Percentiles rank a stretch among this genome's conserved stretches.
These are phyloP conservation scores for Oncopeltus fasciatus DNA, from an alignment of 1,140 invertebrate genomes.

Conservation along the genomic window DNA sequence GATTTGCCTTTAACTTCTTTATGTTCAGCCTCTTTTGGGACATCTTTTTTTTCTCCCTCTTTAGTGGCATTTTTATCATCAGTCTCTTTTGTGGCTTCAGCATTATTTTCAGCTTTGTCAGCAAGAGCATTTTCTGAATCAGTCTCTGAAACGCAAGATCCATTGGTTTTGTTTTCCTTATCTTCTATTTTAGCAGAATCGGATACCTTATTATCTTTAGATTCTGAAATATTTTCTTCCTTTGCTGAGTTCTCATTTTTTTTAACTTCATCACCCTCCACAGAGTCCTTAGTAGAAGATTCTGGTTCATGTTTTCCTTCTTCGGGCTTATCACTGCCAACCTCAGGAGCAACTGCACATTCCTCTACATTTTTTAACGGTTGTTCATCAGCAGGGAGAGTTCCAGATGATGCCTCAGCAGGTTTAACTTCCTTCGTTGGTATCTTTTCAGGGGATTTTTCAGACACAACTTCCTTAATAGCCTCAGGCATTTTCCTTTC, in stretches of 20 bases:
- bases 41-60: background rate
- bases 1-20: background rate
- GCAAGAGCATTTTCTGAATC: no score
- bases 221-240: background rate
- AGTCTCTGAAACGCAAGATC: no score
- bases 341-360: background rate
- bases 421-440: background rate
- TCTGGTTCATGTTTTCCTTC: background rate
- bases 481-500: slow-evolving; percentile 12
- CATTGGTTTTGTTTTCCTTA: background rate
- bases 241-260: background rate
- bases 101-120: background rate
- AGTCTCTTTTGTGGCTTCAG: background rate
- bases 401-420: background rate
- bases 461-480: background rate
- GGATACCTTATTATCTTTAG: background rate
- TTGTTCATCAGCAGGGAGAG: slow-evolving; percentile 2
- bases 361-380: background rate
- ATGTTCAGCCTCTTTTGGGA: background rate
- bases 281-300: background rate
- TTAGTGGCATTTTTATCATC: background rate
- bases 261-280: background rate
- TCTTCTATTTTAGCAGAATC: background rate
- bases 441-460: background rate
- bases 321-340: background rate